Evolutionary conservation across 1,140 invertebrate genomes (phyloP), one percentile per base, ranked within the genome.

Genomic region (Lordiphosa collinella): DNA sequence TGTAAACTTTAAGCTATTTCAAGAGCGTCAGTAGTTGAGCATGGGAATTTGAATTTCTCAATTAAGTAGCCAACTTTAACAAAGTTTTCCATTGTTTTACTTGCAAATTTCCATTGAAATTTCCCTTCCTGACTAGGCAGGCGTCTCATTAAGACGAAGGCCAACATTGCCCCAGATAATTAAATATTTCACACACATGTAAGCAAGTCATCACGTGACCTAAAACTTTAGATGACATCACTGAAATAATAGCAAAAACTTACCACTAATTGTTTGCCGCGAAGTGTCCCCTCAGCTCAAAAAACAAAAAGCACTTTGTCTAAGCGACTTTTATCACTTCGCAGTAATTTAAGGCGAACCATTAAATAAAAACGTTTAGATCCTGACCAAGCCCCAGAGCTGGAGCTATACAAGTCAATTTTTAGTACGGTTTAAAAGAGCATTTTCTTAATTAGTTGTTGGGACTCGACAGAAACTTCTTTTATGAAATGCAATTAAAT

Each of bases 371-470:
- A 43, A 50, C 7, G 7, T 22, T 31, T 46, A 48, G 16, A 34
- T 40, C 7, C 1, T 5, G 12, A 32, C 34, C 54, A 62, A 57
- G 55, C 38, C 60, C 60, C 41, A 46, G 35, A 46, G 35, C 43
- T 44, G 40, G 49, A 41, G 57, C 44, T 38, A 36, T 31, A 35
- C 34, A 6, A 82, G 71, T 48, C 67, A 84, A 80, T 80, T 76
- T 80, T 82, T 64, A 82, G 76, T 84, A 58, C 41, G 51, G 32
- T 82, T 82, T 60, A 47, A 82, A 57, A 49, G 44, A 53, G 46
- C 76, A 54, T 82, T 84, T 69, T 64, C 44, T 18, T 65, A 78
- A 82, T 82, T 84, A 63, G 44, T 51, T 53, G 44, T 51, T 53
- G 51, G 18, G 18, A 22, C 18, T 22, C 18, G 18, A 22, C 18